Conservation (phyloP, 2,888 invertebrate species). For the Scelioninae gen. 2 region DNA sequence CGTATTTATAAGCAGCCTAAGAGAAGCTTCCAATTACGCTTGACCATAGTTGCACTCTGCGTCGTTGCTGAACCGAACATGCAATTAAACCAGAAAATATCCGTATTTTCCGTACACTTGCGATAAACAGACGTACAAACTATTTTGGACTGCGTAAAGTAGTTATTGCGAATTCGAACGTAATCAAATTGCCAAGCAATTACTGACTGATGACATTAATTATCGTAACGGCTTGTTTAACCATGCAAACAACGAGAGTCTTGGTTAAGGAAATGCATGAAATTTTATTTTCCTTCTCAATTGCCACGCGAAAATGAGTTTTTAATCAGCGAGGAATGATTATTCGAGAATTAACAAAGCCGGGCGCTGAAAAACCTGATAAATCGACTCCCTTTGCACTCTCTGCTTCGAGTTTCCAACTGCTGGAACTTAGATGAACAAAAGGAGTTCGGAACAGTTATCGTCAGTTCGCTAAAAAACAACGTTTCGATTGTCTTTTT, state of each 20-base stretch:
- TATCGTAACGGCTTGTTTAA: neutral
- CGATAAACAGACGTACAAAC: conserved; percentile 40
- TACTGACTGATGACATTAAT: conserved; percentile 38
- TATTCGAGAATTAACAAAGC: conserved; percentile 13
- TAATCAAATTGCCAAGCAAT: conserved; percentile 26
- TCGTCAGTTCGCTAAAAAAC: conserved; percentile 11
- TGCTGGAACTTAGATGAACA: conserved; percentile 1
- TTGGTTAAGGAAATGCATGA: no score
- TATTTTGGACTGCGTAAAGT: conserved; percentile 21
- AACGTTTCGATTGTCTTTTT: conserved; percentile 26
- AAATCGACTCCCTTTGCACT: conserved; percentile 17
- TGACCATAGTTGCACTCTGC: conserved; percentile 39
- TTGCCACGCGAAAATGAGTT: no score
- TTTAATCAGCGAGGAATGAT: conserved; percentile 6
- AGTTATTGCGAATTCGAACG: conserved; percentile 33
- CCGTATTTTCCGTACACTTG: conserved; percentile 13
- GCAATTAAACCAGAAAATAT: conserved; percentile 50
- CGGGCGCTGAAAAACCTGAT: conserved; percentile 19
- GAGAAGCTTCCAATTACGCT: conserved; percentile 47
- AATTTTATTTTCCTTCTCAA: no score
- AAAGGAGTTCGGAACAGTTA: conserved; percentile 9
- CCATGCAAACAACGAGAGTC: neutral
- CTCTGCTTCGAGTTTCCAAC: conserved; percentile 17
- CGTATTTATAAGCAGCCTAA: conserved; percentile 40
- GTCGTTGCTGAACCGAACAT: conserved; percentile 22